Percentiles rank a stretch among this genome's conserved stretches.
Evolutionary conservation across 2,113 vertebrate genomes (phyloP).

Genomic region (Leptosomus discolor): DNA sequence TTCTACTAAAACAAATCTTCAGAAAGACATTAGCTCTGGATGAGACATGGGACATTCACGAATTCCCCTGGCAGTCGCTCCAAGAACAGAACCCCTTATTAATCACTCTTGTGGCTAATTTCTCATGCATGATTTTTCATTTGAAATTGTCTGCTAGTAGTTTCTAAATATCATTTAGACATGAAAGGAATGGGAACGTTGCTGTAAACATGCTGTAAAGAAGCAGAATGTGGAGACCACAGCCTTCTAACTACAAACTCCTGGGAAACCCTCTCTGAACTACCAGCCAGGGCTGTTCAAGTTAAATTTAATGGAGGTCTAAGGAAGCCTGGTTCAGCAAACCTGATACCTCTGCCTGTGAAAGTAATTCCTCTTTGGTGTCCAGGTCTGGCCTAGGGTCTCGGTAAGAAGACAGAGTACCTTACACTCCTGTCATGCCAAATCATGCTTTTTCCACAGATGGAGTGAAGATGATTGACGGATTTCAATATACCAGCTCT

Average conservation of each 20-base stretch:
- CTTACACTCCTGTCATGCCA: background rate
- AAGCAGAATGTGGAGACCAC: fast-evolving
- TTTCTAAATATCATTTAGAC: background rate
- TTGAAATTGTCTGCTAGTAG: background rate
- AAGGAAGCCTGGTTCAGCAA: background rate
- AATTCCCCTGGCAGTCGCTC: background rate
- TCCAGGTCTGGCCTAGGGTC: background rate
- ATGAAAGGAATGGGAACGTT: background rate
- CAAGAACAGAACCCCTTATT: background rate
- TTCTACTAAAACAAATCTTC: background rate
- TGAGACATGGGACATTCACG: background rate
- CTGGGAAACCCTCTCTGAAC: background rate
- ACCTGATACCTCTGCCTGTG: background rate
- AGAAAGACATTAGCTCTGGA: background rate
- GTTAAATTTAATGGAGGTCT: fast-evolving
- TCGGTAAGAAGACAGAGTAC: background rate
- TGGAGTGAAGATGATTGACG: fast-evolving
- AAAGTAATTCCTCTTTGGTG: background rate
- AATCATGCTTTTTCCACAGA: background rate
- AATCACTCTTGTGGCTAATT: background rate
- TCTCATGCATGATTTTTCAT: background rate
- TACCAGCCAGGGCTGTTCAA: too few relatives aligned
- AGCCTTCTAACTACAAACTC: background rate
- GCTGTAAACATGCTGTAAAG: background rate
- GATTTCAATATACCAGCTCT: background rate